Evolutionary conservation across 2,888 invertebrate genomes (phyloP), one percentile per base, ranked within the genome.

Genomic region (Apoderus coryli): DNA sequence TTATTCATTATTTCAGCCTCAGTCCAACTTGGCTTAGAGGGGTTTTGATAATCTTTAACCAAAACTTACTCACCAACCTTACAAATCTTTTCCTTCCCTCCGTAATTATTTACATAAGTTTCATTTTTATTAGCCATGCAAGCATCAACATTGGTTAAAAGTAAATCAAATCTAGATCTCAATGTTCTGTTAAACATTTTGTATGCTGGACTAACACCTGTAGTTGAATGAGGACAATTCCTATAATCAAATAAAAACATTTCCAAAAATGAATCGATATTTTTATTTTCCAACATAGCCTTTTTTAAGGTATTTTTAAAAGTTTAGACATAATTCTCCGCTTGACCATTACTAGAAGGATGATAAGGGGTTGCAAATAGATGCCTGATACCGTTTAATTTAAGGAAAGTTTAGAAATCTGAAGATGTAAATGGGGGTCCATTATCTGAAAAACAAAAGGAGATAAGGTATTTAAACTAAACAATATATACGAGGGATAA

Each of bases 351-450:
- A 11, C 40, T 33, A 11, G 32, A 14, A 2, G 38, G 32, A 22
- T 40, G 32, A 25, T 34, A 31, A 4, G 35, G 35, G 4, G 36
- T n/a, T 12, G 4, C 16, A 19, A 25, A 25, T 11, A 31, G 9
- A 6, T 24, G 35, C 25, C 35, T 25, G 29, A 38, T 34, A 9
- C 29, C 31, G 22, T 39, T 39, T 23, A 10, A 3, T 14, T 14
- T 25, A 16, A 37, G 23, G 23, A 34, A 37, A n/a, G 6, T 11
- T 15, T 14, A 10, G 25, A 48, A 44, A 30, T 44, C 42, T 19
- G 31, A 25, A n/a, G 46, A 47, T 4, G 34, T 31, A 33, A 45
- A 48, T 9, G 38, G 32, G 1, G 40, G 35, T 5, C 44, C 47
- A 33, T 49, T 47, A 34, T 47, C 48, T n/a, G n/a, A n/a, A n/a